Conservation (phyloP, 2,797 vertebrate genomes). For the Microchirus variegatus region DNA sequence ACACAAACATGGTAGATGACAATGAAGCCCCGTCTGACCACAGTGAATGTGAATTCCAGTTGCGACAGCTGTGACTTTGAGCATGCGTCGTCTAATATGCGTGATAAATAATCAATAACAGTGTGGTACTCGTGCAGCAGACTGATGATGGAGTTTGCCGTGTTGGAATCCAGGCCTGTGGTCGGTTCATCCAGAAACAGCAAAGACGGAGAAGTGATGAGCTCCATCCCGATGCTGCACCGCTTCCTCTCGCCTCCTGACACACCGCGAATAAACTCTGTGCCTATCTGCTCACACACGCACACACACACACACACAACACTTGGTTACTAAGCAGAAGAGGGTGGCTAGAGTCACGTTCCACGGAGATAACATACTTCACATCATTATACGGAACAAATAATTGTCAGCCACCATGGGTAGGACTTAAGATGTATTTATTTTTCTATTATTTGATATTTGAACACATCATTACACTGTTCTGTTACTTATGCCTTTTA, state of each 20-base stretch:
- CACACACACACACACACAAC: conserved; percentile 9
- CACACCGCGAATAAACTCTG: conserved; percentile 81
- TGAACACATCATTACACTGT: too few species aligned
- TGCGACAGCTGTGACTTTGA: conserved; percentile 9
- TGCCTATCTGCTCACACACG: conserved; percentile 76
- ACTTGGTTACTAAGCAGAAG: not conserved
- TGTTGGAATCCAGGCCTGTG: conserved; percentile 83
- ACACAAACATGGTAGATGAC: not conserved
- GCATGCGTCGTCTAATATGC: not conserved
- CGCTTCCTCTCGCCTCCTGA: conserved; percentile 84
- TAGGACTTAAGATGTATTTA: too few species aligned
- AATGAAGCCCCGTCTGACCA: not conserved
- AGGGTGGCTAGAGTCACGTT: too few species aligned
- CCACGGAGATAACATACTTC: too few species aligned
- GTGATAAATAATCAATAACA: not conserved
- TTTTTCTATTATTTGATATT: too few species aligned
- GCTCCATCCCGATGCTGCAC: conserved; percentile 84
- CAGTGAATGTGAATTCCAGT: conserved; percentile 5
- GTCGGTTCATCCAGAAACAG: conserved; percentile 85
- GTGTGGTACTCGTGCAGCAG: conserved; percentile 66
- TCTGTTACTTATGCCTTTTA: too few species aligned
- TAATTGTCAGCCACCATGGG: too few species aligned
- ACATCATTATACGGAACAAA: too few species aligned
- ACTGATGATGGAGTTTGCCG: conserved; percentile 75
- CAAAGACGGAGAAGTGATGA: conserved; percentile 79